These are phyloP conservation scores for Cottoperca gobio DNA, from an alignment of 2,797 vertebrate species.

Conservation along the genomic window DNA sequence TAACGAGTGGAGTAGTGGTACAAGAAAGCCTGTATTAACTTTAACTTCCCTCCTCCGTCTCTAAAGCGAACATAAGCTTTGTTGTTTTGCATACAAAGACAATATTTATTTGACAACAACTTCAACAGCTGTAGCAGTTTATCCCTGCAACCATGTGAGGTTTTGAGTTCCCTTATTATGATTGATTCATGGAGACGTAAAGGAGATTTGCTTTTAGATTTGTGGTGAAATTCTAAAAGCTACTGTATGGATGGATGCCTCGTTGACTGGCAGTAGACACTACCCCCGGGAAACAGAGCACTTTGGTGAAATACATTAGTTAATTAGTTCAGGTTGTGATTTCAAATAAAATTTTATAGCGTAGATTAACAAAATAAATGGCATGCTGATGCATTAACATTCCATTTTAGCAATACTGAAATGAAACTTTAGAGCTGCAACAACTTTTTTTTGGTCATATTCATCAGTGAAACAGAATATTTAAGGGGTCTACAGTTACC, in stretches of 20 bases:
- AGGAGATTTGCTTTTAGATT: background rate
- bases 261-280: background rate
- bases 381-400: background rate
- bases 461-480: too few species aligned
- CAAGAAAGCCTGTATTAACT: background rate
- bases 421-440: background rate
- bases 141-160: background rate
- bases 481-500: too few species aligned
- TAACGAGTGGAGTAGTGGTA: background rate
- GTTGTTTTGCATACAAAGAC: background rate
- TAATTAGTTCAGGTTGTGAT: constrained; percentile 10
- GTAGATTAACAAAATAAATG: background rate
- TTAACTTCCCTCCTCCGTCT: background rate
- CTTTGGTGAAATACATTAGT: constrained; percentile 5
- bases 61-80: background rate
- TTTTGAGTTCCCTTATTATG: background rate
- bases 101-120: background rate
- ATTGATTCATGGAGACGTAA: background rate
- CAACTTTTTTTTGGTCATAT: background rate
- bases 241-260: background rate
- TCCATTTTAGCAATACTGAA: background rate
- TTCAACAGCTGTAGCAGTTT: background rate
- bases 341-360: background rate
- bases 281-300: background rate
- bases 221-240: background rate